phyloP scores from a whole-genome alignment of 2,888 invertebrate genomes.

The Polia nebulosa region DNA sequence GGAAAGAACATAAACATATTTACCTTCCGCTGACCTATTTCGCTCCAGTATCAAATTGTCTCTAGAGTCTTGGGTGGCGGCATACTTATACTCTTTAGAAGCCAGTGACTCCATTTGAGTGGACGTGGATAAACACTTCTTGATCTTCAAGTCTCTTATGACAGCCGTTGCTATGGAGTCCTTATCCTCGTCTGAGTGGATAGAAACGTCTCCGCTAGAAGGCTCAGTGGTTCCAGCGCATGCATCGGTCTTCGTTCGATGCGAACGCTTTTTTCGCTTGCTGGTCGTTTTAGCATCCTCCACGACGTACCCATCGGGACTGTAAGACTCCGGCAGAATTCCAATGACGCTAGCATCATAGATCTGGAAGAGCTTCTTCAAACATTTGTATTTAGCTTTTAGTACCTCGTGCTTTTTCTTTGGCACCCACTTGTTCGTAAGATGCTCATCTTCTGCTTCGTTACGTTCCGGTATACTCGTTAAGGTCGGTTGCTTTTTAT shows the following conservation, averaged over 20 bases:
- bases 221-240: conserved; percentile 79
- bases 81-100: conserved; percentile 67
- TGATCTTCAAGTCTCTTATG: conserved; percentile 75
- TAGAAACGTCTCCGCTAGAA: conserved; percentile 72
- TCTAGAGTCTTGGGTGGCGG: conserved; percentile 43
- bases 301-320: conserved; percentile 45
- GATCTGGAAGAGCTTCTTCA: conserved; percentile 87
- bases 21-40: conserved; percentile 17
- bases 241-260: conserved; percentile 82
- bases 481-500: conserved; percentile 73
- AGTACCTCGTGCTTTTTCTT: conserved; percentile 87
- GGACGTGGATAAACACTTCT: conserved; percentile 70
- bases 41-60: conserved; percentile 30
- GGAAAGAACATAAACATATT: background rate
- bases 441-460: conserved; percentile 75
- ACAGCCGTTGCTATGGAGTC: conserved; percentile 72
- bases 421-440: conserved; percentile 82
- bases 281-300: conserved; percentile 62
- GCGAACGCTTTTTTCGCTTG: conserved; percentile 76
- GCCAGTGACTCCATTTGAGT: conserved; percentile 72
- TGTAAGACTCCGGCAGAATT: conserved; percentile 76
- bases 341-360: conserved; percentile 86
- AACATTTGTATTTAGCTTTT: conserved; percentile 87
- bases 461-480: conserved; percentile 81
- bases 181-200: conserved; percentile 55